Evolutionary conservation across 2,113 vertebrate genomes (phyloP).

Genomic region (Tenrec ecaudatus): DNA sequence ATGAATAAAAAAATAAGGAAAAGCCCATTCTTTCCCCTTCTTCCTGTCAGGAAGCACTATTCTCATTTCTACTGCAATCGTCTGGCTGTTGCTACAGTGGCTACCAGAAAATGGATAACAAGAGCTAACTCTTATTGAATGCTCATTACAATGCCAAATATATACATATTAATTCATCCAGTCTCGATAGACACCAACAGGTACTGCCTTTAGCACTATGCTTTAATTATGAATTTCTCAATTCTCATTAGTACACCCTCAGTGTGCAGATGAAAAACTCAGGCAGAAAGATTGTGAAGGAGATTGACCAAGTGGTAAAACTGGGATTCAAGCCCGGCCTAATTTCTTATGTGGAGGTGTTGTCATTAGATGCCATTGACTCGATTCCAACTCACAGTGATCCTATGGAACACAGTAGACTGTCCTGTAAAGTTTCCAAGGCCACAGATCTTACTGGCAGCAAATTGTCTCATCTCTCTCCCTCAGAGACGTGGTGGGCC

Average conservation of each 20-base stretch:
- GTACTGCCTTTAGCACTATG: neutral
- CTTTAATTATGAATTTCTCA: no score
- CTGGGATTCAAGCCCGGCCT: neutral
- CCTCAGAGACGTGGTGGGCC: neutral
- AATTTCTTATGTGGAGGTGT: neutral
- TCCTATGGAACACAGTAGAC: neutral
- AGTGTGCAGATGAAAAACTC: neutral
- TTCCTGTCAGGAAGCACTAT: constrained; percentile 14
- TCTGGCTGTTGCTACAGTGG: constrained; percentile 34
- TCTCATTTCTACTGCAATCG: neutral
- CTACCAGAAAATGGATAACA: constrained; percentile 8
- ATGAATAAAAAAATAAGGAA: neutral
- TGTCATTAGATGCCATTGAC: neutral
- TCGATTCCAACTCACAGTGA: neutral
- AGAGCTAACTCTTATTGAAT: neutral
- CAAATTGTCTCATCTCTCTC: neutral
- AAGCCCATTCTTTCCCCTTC: neutral
- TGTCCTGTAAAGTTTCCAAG: neutral
- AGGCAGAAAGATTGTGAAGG: neutral
- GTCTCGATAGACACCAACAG: neutral
- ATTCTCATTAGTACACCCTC: no score
- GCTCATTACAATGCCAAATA: neutral
- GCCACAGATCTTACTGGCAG: neutral
- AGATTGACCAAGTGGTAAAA: neutral
- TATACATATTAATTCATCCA: neutral